A percentile compares a stretch with the other conserved stretches of the same genome.
These are phyloP conservation scores for Neocloeon triangulifer DNA, from an alignment of 1,140 invertebrate species.

Conservation along the genomic window DNA sequence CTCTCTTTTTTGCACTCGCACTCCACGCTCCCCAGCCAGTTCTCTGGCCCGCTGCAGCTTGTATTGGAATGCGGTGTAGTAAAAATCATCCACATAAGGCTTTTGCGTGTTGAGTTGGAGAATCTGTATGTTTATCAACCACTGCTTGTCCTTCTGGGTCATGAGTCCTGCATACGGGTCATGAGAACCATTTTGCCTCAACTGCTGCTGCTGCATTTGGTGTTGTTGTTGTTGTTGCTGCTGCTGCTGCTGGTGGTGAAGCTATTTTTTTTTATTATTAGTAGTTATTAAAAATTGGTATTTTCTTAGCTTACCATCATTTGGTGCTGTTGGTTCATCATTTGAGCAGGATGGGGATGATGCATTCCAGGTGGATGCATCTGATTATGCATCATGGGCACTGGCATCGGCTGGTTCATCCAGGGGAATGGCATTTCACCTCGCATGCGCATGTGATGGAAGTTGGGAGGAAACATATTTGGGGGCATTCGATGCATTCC, in stretches of 20 bases:
- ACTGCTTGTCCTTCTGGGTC: constrained; percentile 76
- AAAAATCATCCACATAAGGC: constrained; percentile 69
- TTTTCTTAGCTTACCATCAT: no score
- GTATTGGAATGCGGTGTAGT: constrained; percentile 56
- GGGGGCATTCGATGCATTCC: constrained; percentile 13
- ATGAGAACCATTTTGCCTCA: constrained; percentile 15
- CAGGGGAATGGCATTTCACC: no score
- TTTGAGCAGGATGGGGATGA: constrained; percentile 16
- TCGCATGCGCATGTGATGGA: no score
- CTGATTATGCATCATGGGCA: neutral
- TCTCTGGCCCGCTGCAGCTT: neutral
- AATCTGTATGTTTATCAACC: constrained; percentile 81
- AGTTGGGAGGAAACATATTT: constrained; percentile 8
- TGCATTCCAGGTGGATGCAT: constrained; percentile 12
- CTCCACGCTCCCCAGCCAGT: constrained; percentile 5
- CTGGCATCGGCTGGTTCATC: constrained; percentile 8
- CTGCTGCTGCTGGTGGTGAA: constrained; percentile 1
- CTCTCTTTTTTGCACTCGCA: no score
- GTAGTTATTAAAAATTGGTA: no score
- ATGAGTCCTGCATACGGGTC: constrained; percentile 79
- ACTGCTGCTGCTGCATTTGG: neutral
- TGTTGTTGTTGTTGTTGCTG: neutral
- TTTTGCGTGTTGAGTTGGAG: constrained; percentile 67
- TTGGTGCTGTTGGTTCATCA: no score
- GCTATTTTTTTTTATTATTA: no score